Percentiles rank a stretch among this genome's conserved stretches.
These are phyloP conservation scores for Microchirus variegatus DNA, from an alignment of 2,797 vertebrate genomes.

Conservation along the genomic window DNA sequence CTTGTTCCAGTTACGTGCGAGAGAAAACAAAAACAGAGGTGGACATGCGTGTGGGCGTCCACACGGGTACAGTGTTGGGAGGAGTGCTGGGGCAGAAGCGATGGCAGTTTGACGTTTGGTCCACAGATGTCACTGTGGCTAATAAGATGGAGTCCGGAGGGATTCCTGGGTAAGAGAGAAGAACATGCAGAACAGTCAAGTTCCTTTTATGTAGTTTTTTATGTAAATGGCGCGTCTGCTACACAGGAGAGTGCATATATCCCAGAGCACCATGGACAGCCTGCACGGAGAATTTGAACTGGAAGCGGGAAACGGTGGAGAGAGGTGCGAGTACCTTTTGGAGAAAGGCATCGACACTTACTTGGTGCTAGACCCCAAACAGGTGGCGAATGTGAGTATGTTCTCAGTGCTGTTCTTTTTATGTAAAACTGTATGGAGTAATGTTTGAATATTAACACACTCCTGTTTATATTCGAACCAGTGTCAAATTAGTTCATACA, in stretches of 20 bases:
- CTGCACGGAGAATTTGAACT: constrained; percentile 91
- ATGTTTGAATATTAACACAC: too few relatives aligned
- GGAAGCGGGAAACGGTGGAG: constrained; percentile 88
- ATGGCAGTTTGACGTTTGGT: constrained; percentile 98
- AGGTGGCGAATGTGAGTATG: constrained; percentile 79
- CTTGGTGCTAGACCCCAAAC: constrained; percentile 83
- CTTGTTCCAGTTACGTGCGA: constrained; percentile 85
- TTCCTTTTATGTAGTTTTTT: neutral
- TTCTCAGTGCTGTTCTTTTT: neutral
- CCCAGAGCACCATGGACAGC: constrained; percentile 91
- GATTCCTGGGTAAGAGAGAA: constrained; percentile 86
- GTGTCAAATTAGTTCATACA: too few relatives aligned
- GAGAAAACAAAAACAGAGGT: constrained; percentile 93
- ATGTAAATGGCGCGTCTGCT: constrained; percentile 6
- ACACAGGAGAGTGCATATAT: constrained; percentile 92
- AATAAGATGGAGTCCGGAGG: constrained; percentile 98
- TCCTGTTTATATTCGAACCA: too few relatives aligned
- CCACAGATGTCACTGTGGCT: constrained; percentile 94
- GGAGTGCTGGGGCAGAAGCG: constrained; percentile 95
- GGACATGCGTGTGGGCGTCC: constrained; percentile 96
- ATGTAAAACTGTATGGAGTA: too few relatives aligned
- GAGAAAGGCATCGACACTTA: constrained; percentile 95
- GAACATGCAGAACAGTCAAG: rapidly evolving
- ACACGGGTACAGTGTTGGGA: constrained; percentile 92
- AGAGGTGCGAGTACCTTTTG: constrained; percentile 91